Percentiles rank a stretch among this genome's conserved stretches.
Conservation (phyloP, 2,113 vertebrate species). For the chimpanzee (Pan troglodytes) region NHGRI_mPanTro3-v2.1_pri NC_072409.2:25138501-25139000, state of each 20-base stretch:
- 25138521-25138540: no score
- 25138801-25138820: no score
- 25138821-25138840: no score
- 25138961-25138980: background rate
- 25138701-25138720: background rate
- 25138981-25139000: background rate
- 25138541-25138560: background rate
- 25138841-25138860: no score
- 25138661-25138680: background rate
- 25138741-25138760: background rate
- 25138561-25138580: background rate
- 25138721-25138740: background rate
- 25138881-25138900: no score
- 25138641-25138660: background rate
- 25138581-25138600: background rate
- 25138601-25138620: background rate
- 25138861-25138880: no score
- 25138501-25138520: background rate
- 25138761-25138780: background rate
- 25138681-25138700: background rate
- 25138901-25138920: no score
- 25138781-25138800: background rate
- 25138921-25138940: fast-evolving
- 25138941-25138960: background rate
- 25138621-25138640: background rate